phyloP scores from a whole-genome alignment of 2,113 vertebrate genomes.

The Pachycephala philippinensis region DNA sequence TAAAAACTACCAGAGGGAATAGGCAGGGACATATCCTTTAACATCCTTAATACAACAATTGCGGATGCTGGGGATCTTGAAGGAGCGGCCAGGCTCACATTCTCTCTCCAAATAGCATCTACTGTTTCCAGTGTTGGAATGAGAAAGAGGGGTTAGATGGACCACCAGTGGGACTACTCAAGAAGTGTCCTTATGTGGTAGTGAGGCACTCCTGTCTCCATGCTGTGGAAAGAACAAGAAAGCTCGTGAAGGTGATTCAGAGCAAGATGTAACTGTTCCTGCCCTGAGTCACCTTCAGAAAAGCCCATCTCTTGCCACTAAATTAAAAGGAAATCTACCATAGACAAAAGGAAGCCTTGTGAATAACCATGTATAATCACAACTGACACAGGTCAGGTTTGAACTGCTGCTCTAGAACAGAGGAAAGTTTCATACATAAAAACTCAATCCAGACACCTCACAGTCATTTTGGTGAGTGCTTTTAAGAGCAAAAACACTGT shows the following conservation, averaged over 20 bases:
- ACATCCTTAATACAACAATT: constrained; percentile 26
- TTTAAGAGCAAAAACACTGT: constrained; percentile 9
- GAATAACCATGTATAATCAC: constrained; percentile 27
- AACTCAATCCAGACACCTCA: neutral
- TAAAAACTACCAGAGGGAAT: constrained; percentile 32
- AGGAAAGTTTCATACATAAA: neutral
- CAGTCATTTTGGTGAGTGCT: constrained; percentile 7
- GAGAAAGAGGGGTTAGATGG: neutral
- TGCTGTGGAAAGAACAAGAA: neutral
- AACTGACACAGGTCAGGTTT: constrained; percentile 1
- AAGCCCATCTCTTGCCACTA: neutral
- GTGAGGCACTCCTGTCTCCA: neutral
- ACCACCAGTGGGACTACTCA: neutral
- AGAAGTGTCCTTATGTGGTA: neutral
- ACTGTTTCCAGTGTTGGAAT: neutral
- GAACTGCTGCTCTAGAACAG: neutral
- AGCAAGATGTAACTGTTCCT: constrained; percentile 2
- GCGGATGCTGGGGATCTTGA: neutral
- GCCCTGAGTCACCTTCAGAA: constrained; percentile 23
- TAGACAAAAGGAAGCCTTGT: neutral
- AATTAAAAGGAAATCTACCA: neutral
- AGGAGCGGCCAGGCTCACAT: neutral
- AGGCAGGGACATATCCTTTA: constrained; percentile 9
- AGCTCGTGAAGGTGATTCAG: constrained; percentile 41
- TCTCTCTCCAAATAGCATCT: neutral